Evolutionary conservation across 2,888 invertebrate species (phyloP), one percentile per base, ranked within the genome.

Genomic region (Cheilosia vulpina): DNA sequence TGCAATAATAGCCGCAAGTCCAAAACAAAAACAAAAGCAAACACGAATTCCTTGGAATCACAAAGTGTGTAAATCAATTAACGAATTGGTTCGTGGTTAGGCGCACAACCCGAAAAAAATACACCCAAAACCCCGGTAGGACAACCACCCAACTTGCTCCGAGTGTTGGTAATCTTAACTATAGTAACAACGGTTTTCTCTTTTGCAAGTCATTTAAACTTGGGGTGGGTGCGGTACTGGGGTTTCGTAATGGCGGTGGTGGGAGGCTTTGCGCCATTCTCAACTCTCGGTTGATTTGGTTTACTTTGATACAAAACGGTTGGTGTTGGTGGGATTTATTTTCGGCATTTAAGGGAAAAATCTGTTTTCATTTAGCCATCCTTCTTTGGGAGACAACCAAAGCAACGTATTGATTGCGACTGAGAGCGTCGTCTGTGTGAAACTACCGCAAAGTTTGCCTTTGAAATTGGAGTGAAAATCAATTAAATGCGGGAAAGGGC

Each of bases 1-100:
- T 57, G 38, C 13, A 34, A 19, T 38, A 2, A 34, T 17, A 24
- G 15, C 52, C 24, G n/a, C 3, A 24, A 6, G 31, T 38, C 31
- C 17, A 31, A 24, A 15, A 21, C 27, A n/a, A 21, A 53, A 31
- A 53, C 27, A 24, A 4, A 57, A 57, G 17, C 38, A 38, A 57
- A 19, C 34, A 38, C 19, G 38, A 57, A 57, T 57, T 57, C 57
- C 55, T 55, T 11, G 34, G 19, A 57, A 13, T 57, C 57, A 57
- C 38, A 19, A 57, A 34, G 57, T 31, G 57, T 57, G 57, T 57
- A 57, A 57, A 34, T 57, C 57, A 57, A 57, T 57, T 34, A 57
- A 57, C 34, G 34, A 57, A 57, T 19, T 57, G 57, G 31, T 55
- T 55, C 27, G 53, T 55, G n/a, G 55, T 31, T 27, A 31, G 27